Percentiles rank a stretch among this genome's conserved stretches.
phyloP scores from a whole-genome alignment of 1,140 invertebrate species.

The Cydia fagiglandana region DNA sequence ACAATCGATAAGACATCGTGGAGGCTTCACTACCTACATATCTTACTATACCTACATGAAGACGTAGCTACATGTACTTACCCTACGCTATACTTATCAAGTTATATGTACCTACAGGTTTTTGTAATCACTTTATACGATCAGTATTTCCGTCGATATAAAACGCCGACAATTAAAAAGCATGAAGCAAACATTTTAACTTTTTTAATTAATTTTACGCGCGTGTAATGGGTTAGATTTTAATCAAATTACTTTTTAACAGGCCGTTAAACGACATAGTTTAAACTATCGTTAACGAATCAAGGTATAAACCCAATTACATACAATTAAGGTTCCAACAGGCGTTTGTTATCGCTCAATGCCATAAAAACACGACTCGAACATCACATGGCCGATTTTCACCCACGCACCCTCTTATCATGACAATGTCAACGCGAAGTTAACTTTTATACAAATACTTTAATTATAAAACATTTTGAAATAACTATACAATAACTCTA shows the following conservation, averaged over 20 bases:
- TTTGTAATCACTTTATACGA: neutral
- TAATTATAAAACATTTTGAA: neutral
- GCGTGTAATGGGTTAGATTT: neutral
- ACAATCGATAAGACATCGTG: constrained; percentile 27
- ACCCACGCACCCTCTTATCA: constrained; percentile 65
- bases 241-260: neutral
- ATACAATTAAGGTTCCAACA: constrained; percentile 34
- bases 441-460: constrained; percentile 44
- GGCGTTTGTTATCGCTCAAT: constrained; percentile 47
- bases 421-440: constrained; percentile 52
- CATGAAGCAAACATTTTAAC: neutral
- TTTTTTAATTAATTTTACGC: neutral
- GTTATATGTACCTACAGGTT: neutral
- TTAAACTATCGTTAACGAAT: neutral
- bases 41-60: neutral
- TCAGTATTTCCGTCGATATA: neutral
- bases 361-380: constrained; percentile 57
- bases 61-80: neutral
- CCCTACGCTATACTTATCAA: neutral
- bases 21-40: constrained; percentile 3
- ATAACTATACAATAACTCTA: neutral
- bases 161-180: neutral
- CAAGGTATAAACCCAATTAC: constrained; percentile 27
- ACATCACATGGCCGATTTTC: constrained; percentile 67
- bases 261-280: neutral